Evolutionary conservation across 2,797 vertebrate genomes (phyloP), one percentile per base, ranked within the genome.

Genomic region (Chelon auratus): DNA sequence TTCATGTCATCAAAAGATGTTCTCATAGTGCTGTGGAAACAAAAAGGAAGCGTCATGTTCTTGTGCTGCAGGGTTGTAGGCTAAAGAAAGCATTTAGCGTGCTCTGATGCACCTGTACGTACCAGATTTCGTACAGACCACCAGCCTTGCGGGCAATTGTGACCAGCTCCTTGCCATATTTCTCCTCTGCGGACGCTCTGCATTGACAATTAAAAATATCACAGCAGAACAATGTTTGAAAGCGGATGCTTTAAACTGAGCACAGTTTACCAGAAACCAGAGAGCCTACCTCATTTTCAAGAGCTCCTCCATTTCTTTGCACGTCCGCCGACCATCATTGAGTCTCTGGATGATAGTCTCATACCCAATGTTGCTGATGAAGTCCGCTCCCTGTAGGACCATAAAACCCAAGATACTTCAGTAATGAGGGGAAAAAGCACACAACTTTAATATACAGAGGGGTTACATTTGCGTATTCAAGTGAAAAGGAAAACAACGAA

Each of bases 261-360:
- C 45, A 5, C 13, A 17, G 5, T 22, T 30, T 13, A 87, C 9
- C 9, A 11, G 4, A 62, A 24, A 53, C 52, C 1, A 8, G 0
- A 18, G 7, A 47, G 5, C 75, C 5, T 30, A 98, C 98, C 98
- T 97, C 94, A 98, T 95, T 84, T 96, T 96, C 61, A 99, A 90
- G 58, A 99, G 93, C 36, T 99, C 98, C 78, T 99, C 97, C 89
- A 97, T 90, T 3, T 99, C 98, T 87, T 99, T 99, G 92, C 97
- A 97, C 80, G 96, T 96, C 60, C 95, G 95, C 45, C 96, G 95
- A 0, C 98, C 98, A 0, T 99, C 97, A 62, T 90, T 88, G 6
- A 98, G 91, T 80, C 96, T 93, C 81, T 97, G 96, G 30, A 95
- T 56, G 1, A 99, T 92, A 0, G 87, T 82, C 59, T 99, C 98